Evolutionary conservation across 64 coral and sea anemone species (phyloP), one percentile per base, ranked within the genome.

Genomic region (Hydrozoanthus tunicans): DNA sequence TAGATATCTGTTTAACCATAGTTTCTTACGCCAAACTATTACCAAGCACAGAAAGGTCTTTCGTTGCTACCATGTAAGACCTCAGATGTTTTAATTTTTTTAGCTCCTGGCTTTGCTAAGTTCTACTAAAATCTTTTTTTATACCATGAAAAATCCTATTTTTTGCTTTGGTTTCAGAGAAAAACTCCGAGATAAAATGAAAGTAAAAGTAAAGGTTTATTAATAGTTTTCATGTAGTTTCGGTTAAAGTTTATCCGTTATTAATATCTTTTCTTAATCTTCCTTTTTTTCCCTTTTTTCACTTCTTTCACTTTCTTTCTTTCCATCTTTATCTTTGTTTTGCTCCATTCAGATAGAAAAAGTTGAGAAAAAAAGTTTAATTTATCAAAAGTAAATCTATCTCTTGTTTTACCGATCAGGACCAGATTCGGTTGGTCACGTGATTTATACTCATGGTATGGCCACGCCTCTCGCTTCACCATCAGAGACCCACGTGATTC

Each of bases 401-500:
- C 65, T 65, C 23, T 32, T 82, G 51, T 51, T 11, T 65, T 75
- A 59, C 51, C 56, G 74, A 4, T 54, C 23, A 88, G 84, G 84
- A 12, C 68, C 84, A 2, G 84, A 88, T 25, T 75, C 84, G 10
- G 56, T 23, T 75, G 84, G 84, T 51, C 68, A 88, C 84, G 69
- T 88, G 9, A 70, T 88, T 25, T 88, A 88, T 88, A 70, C 84
- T 70, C 84, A 88, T 26, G 56, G 84, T 6, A 88, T 88, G 84
- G 70, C 84, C 13, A 75, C 68, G 68, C 84, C 84, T 24, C 84
- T 88, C 12, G 23, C 84, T 60, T 24, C 84, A 24, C 58, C 84
- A 61, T 88, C 84, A 55, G 84, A 88, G 26, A 88, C 55, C 20
- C 84, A 88, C 56, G 69, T 88, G 84, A 88, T 75, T 15, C 84